Conservation (phyloP, 2,113 vertebrate genomes). For the Zapus hudsonius region DNA sequence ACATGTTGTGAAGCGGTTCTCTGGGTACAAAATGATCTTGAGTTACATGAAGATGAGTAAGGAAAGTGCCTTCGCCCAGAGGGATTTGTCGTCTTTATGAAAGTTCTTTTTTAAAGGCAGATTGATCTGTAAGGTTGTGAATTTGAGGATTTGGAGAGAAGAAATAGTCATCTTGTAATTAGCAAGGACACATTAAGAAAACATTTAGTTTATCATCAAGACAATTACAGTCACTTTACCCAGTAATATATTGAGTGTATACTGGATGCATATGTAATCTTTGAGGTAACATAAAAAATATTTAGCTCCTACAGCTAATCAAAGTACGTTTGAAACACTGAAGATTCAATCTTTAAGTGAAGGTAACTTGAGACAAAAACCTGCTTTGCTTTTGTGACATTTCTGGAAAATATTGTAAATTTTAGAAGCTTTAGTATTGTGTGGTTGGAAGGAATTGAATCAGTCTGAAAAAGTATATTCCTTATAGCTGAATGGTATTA, state of each 20-base stretch:
- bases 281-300: not conserved
- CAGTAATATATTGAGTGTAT: not conserved
- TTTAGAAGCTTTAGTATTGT: not conserved
- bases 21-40: not conserved
- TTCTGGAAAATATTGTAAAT: conserved; percentile 50
- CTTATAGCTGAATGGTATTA: conserved; percentile 9
- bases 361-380: not conserved
- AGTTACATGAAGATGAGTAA: not conserved
- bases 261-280: not conserved
- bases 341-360: conserved; percentile 18
- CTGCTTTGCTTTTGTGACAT: conserved; percentile 22
- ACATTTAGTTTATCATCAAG: not conserved
- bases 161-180: not conserved
- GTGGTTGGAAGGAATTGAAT: conserved; percentile 21
- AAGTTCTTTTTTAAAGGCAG: not conserved
- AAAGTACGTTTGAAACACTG: not conserved
- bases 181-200: not conserved
- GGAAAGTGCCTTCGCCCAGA: not conserved
- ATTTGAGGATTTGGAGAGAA: not conserved
- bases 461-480: conserved; percentile 25
- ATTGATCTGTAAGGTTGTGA: not conserved
- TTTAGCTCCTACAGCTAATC: not conserved
- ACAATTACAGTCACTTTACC: not conserved
- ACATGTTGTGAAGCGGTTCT: not conserved
- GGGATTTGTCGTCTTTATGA: not conserved